phyloP scores from a whole-genome alignment of 2,888 invertebrate species.

The Ornithoptera priamus region DNA sequence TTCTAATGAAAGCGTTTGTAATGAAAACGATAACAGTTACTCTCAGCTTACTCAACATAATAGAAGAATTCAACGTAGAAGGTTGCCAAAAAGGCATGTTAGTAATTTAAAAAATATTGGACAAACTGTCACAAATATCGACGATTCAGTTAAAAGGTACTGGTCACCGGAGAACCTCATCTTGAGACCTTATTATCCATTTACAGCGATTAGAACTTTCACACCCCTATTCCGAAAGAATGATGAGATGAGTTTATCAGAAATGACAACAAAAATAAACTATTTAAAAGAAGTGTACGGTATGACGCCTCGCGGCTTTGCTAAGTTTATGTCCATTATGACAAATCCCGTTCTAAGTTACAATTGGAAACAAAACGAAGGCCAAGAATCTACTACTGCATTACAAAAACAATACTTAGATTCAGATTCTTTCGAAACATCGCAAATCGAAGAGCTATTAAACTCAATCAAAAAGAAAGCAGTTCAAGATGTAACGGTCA shows the following conservation, averaged over 20 bases:
- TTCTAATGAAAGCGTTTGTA: conserved; percentile 6
- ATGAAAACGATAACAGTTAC: conserved; percentile 9
- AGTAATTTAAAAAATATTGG: not conserved
- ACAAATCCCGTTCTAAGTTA: conserved; percentile 1
- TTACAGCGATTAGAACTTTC: conserved; percentile 9
- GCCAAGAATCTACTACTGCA: not conserved
- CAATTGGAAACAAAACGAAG: conserved; percentile 1
- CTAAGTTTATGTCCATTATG: conserved; percentile 11
- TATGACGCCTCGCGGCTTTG: conserved; percentile 13
- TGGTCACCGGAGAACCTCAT: conserved; percentile 10
- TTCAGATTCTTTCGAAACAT: conserved; percentile 40
- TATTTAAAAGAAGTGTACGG: conserved; percentile 30
- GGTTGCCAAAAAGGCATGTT: conserved; percentile 1
- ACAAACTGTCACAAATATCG: conserved; percentile 1
- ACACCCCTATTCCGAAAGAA: not conserved
- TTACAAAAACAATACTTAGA: conserved; percentile 5
- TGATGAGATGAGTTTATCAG: conserved; percentile 14
- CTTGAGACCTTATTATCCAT: conserved; percentile 7
- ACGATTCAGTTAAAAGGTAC: conserved; percentile 3
- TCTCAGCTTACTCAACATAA: not conserved
- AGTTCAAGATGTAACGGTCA: conserved; percentile 41
- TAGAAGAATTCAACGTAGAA: conserved; percentile 11
- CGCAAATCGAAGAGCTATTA: conserved; percentile 53
- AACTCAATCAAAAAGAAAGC: conserved; percentile 54
- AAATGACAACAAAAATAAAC: conserved; percentile 25